Evolutionary conservation across 2,113 vertebrate species (phyloP).

Genomic region (Poeciliopsis retropinna): DNA sequence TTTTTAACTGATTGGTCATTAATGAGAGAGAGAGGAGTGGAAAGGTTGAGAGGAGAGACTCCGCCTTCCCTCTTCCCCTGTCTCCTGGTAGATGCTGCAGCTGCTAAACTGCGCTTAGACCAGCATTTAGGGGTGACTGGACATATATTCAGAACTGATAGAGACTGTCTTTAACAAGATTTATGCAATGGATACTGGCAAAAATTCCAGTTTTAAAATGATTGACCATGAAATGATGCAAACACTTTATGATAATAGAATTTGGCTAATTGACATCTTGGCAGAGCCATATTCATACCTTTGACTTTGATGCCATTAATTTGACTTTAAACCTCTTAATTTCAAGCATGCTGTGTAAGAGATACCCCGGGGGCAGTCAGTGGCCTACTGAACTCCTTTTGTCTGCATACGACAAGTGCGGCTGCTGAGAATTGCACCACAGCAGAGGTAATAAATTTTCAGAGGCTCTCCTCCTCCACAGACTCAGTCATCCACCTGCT

Average conservation of each 20-base stretch:
- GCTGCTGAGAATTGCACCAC: constrained; percentile 50
- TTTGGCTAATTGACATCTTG: constrained; percentile 60
- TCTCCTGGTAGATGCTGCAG: constrained; percentile 20
- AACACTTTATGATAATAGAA: constrained; percentile 45
- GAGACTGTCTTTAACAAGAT: constrained; percentile 17
- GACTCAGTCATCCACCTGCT: constrained; percentile 39
- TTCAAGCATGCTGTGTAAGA: constrained; percentile 2
- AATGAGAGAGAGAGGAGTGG: constrained; percentile 46
- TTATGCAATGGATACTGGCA: constrained; percentile 37
- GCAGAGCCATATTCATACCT: constrained; percentile 18
- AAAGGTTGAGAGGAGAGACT: constrained; percentile 1
- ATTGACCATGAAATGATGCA: constrained; percentile 46
- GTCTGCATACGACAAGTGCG: neutral
- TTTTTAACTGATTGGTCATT: constrained; percentile 73
- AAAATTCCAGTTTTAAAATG: constrained; percentile 27
- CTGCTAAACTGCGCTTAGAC: constrained; percentile 44
- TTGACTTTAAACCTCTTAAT: constrained; percentile 23
- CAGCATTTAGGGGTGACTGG: constrained; percentile 51
- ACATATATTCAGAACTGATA: constrained; percentile 41
- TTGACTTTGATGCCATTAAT: constrained; percentile 1
- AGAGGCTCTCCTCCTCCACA: constrained; percentile 18
- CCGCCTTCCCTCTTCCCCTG: neutral
- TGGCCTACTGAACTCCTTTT: constrained; percentile 33
- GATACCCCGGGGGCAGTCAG: constrained; percentile 4
- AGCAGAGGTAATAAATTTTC: constrained; percentile 59